Evolutionary conservation across 2,797 vertebrate species (phyloP).

Genomic region (Darevskia mixta): DNA sequence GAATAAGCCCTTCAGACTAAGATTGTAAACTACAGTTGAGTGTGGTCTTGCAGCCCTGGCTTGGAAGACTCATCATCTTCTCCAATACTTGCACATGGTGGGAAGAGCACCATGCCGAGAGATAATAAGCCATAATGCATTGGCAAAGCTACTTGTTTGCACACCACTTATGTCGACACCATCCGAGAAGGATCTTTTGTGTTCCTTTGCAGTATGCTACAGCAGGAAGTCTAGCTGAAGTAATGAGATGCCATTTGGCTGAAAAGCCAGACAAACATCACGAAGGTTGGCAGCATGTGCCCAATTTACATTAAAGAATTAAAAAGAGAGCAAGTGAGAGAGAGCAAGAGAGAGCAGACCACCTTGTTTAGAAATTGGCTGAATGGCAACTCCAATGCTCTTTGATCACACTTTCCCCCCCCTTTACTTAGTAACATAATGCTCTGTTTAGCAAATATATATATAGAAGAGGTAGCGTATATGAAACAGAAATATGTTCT

Average conservation of each 20-base stretch:
- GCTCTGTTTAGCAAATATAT: constrained; percentile 40
- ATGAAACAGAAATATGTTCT: constrained; percentile 54
- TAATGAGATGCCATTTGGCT: constrained; percentile 33
- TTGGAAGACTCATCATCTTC: neutral
- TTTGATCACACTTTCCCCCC: constrained; percentile 9
- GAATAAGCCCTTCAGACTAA: neutral
- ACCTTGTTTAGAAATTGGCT: constrained; percentile 36
- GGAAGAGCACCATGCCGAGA: too few relatives aligned
- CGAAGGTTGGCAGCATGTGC: constrained; percentile 19
- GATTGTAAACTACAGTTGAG: neutral
- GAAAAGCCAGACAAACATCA: constrained; percentile 45
- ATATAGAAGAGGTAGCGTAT: neutral
- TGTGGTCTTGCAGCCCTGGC: neutral
- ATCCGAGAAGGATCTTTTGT: constrained; percentile 2
- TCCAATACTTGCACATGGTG: neutral
- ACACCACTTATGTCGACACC: neutral
- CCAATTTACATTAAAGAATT: constrained; percentile 42
- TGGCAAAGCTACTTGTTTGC: neutral
- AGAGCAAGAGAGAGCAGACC: constrained; percentile 4
- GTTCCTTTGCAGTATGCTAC: constrained; percentile 10
- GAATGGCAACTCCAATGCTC: constrained; percentile 39
- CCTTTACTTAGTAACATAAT: constrained; percentile 32
- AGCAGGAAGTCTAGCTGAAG: constrained; percentile 4
- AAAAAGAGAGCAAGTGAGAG: constrained; percentile 31
- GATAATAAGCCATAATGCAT: neutral